These are phyloP conservation scores for Telmatochromis brichardi DNA, from an alignment of 2,113 vertebrate genomes.

Conservation along the genomic window DNA sequence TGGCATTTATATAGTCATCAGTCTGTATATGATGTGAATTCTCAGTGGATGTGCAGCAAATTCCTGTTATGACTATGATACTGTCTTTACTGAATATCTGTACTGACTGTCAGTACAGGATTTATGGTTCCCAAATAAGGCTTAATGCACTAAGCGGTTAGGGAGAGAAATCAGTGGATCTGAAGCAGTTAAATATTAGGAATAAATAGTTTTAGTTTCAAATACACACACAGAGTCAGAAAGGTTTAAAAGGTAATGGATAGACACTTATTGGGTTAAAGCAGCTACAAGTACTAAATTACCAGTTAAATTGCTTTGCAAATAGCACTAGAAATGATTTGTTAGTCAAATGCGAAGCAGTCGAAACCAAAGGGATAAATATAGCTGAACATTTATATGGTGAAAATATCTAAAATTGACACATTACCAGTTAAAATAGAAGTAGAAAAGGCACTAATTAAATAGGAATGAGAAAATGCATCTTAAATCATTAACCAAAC, in stretches of 20 bases:
- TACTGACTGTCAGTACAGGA: background rate
- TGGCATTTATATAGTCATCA: background rate
- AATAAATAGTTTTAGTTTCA: background rate
- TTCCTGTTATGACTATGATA: background rate
- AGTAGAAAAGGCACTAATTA: background rate
- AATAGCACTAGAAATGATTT: background rate
- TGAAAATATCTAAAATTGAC: background rate
- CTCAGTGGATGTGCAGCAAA: background rate
- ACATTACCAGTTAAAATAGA: background rate
- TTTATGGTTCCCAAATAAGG: background rate
- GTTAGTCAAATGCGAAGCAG: background rate
- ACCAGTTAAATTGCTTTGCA: background rate
- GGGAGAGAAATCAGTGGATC: background rate
- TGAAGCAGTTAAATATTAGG: background rate
- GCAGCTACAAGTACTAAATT: background rate
- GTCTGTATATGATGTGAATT: background rate
- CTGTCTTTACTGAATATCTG: background rate
- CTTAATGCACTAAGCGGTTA: background rate
- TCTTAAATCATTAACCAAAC: background rate
- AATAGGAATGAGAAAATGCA: background rate
- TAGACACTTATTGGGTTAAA: background rate
- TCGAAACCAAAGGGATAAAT: background rate
- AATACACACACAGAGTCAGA: background rate
- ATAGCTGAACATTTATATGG: background rate
- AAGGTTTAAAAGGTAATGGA: background rate